phyloP scores from a whole-genome alignment of 2,888 invertebrate genomes.

The Trypoxylon attenuatum region DNA sequence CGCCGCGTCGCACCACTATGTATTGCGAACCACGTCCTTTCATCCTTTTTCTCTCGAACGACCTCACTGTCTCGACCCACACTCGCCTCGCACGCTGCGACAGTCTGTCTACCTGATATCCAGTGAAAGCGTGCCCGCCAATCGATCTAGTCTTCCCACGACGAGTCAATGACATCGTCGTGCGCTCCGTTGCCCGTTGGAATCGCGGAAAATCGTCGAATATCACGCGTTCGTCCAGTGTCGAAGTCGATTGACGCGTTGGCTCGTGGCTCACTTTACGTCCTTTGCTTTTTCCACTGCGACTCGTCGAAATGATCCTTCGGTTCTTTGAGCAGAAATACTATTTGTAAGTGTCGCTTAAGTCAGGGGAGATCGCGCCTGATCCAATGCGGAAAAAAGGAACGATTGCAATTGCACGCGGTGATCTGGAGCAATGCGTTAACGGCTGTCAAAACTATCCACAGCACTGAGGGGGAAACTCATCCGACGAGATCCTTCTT shows the following conservation, averaged over 20 bases:
- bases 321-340: conserved; percentile 1
- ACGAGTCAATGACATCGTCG: background rate
- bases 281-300: background rate
- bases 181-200: background rate
- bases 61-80: background rate
- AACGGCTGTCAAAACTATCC: too few relatives aligned
- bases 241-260: background rate
- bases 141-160: background rate
- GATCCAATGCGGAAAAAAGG: too few relatives aligned
- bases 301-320: conserved; percentile 2
- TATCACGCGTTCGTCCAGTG: too few relatives aligned
- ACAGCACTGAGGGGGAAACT: too few relatives aligned
- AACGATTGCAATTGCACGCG: too few relatives aligned
- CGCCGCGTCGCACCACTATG: conserved; percentile 47
- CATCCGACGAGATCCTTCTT: too few relatives aligned
- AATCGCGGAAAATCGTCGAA: background rate
- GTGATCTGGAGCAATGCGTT: too few relatives aligned
- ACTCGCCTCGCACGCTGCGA: background rate
- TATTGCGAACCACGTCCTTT: background rate
- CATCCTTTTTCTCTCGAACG: conserved; percentile 6
- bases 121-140: background rate
- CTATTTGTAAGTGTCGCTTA: too few relatives aligned
- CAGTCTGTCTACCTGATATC: background rate
- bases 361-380: too few relatives aligned
- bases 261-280: background rate